Conservation (phyloP, 2,797 vertebrate species). For the Tadarida brasiliensis region DNA sequence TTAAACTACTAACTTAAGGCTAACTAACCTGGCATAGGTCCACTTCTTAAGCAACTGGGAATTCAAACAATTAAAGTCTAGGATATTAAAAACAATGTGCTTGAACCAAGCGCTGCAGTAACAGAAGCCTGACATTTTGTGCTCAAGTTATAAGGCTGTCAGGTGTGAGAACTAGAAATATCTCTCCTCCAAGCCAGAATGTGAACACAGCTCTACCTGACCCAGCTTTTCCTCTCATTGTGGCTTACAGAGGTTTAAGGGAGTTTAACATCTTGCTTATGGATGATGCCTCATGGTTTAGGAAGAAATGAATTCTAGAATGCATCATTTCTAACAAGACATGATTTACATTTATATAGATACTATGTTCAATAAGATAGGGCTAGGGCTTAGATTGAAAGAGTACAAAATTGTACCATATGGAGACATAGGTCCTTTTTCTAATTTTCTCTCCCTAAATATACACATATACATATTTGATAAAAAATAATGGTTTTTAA, state of each 20-base stretch:
- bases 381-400: not conserved
- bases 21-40: not conserved
- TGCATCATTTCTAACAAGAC: not conserved
- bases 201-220: not conserved
- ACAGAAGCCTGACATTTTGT: not conserved
- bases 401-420: not conserved
- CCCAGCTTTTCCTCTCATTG: not conserved
- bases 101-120: not conserved
- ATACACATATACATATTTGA: not conserved
- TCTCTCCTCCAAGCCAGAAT: not conserved
- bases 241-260: not conserved
- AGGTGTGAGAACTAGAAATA: not conserved
- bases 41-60: not conserved
- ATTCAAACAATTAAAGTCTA: conserved; percentile 12
- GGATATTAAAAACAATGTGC: not conserved
- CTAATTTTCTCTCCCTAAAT: not conserved
- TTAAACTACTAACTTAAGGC: not conserved
- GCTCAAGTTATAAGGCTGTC: not conserved
- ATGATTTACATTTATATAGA: not conserved
- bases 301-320: conserved; percentile 6
- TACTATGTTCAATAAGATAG: not conserved
- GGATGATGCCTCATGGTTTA: not conserved
- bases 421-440: not conserved
- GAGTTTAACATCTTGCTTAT: not conserved
- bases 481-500: not conserved